These are phyloP conservation scores for Torymus auratus DNA, from an alignment of 2,888 invertebrate genomes.

Conservation along the genomic window DNA sequence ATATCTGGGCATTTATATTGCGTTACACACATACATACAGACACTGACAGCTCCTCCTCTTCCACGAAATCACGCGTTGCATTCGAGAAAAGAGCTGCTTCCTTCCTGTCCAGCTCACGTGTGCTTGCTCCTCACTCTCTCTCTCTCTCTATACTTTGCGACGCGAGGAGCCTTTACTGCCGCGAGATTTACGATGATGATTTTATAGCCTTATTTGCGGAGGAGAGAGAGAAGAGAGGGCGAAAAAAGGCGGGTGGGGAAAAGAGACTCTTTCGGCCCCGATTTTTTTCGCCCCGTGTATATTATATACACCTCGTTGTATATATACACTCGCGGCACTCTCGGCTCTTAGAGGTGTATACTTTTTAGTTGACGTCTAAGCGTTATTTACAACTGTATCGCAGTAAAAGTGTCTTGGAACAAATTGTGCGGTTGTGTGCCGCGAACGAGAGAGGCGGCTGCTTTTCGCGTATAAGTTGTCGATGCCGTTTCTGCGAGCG, in stretches of 20 bases:
- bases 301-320: background rate
- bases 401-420: conserved; percentile 56
- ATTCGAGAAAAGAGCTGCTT: conserved; percentile 24
- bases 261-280: conserved; percentile 31
- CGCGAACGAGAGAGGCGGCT: too few species aligned
- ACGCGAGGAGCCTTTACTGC: conserved; percentile 51
- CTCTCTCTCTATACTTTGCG: conserved; percentile 41
- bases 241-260: background rate
- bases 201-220: conserved; percentile 70
- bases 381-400: conserved; percentile 55
- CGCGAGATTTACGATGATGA: conserved; percentile 70
- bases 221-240: conserved; percentile 47
- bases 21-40: conserved; percentile 1
- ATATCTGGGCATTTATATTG: conserved; percentile 49
- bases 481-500: background rate
- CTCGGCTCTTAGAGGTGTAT: conserved; percentile 27
- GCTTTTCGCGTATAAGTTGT: conserved; percentile 16
- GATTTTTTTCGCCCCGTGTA: conserved; percentile 36
- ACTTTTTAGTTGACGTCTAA: conserved; percentile 55
- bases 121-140: conserved; percentile 21
- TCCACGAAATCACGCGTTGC: conserved; percentile 43
- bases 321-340: background rate
- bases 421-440: conserved; percentile 36
- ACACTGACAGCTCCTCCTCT: background rate
- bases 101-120: conserved; percentile 35